Conservation (phyloP, 2,113 vertebrate species). For the Apodemus sylvaticus region DNA sequence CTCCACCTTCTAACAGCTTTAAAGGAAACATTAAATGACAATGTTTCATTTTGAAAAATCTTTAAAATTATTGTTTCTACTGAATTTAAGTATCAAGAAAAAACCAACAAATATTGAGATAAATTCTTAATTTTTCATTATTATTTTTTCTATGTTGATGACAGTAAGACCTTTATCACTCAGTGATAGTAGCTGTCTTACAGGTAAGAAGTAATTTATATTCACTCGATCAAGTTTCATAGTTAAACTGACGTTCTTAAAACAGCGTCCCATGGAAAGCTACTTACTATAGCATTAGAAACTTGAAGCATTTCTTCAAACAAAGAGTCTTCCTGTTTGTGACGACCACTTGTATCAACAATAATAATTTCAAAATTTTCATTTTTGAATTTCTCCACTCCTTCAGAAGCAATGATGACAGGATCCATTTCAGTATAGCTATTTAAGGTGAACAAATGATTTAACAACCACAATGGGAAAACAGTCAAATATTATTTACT, state of each 20-base stretch:
- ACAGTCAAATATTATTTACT: slow-evolving; percentile 45
- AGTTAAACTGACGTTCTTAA: no score
- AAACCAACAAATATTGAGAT: slow-evolving; percentile 24
- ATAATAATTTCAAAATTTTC: slow-evolving; percentile 99
- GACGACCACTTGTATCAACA: slow-evolving; percentile 98
- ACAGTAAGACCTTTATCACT: slow-evolving; percentile 50
- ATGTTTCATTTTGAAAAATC: not conserved
- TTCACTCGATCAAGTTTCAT: not conserved
- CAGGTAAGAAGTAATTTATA: slow-evolving; percentile 30
- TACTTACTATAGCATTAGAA: slow-evolving; percentile 98
- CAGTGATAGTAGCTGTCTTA: slow-evolving; percentile 11
- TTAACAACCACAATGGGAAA: slow-evolving; percentile 42
- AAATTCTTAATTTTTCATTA: slow-evolving; percentile 37
- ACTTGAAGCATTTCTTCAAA: slow-evolving; percentile 99
- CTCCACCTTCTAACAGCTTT: not conserved
- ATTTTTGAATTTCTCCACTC: slow-evolving; percentile 98
- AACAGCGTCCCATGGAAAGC: slow-evolving; percentile 28
- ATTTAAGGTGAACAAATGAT: slow-evolving; percentile 63
- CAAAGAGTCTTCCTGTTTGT: slow-evolving; percentile 98
- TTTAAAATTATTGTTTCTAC: not conserved
- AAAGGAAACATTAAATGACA: not conserved
- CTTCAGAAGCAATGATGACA: slow-evolving; percentile 98
- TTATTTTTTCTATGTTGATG: not conserved
- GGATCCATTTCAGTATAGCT: slow-evolving; percentile 99
- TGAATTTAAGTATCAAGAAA: not conserved